Evolutionary conservation across 1,140 invertebrate genomes (phyloP).

Genomic region (Antheraea mylitta): DNA sequence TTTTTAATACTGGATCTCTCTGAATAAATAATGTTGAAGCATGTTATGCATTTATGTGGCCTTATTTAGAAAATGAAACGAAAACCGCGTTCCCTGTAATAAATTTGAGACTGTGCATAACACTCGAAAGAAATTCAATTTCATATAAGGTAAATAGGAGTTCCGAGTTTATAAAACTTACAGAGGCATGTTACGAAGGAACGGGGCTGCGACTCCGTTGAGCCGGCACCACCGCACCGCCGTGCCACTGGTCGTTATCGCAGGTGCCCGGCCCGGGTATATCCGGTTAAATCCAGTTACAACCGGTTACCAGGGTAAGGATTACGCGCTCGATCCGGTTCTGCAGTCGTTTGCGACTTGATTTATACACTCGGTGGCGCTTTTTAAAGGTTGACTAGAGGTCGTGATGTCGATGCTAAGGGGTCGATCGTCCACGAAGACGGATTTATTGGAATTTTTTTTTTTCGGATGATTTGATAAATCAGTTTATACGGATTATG

Average conservation of each 20-base stretch:
- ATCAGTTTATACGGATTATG: background rate
- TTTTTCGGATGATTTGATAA: background rate
- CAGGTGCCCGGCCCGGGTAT: slow-evolving; percentile 62
- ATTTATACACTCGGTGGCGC: slow-evolving; percentile 56
- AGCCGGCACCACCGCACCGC: background rate
- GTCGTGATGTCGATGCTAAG: slow-evolving; percentile 4
- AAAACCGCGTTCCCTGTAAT: background rate
- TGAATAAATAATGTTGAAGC: no score
- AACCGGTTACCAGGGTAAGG: slow-evolving; percentile 62
- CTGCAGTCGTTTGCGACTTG: slow-evolving; percentile 61
- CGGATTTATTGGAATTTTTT: background rate
- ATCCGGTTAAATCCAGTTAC: slow-evolving; percentile 57
- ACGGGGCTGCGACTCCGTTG: background rate
- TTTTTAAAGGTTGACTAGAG: slow-evolving; percentile 8
- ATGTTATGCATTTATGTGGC: background rate
- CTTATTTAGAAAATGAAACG: background rate
- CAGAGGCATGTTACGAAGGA: slow-evolving; percentile 1
- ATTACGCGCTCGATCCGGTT: slow-evolving; percentile 68
- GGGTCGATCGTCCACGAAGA: background rate
- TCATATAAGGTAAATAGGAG: background rate
- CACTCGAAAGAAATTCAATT: slow-evolving; percentile 1
- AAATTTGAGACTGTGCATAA: background rate
- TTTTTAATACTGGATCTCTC: no score
- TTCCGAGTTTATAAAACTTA: slow-evolving; percentile 1
- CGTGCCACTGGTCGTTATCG: slow-evolving; percentile 54